Percentiles rank a stretch among this genome's conserved stretches.
phyloP scores from a whole-genome alignment of 2,888 invertebrate genomes.

The Orthosia cruda region DNA sequence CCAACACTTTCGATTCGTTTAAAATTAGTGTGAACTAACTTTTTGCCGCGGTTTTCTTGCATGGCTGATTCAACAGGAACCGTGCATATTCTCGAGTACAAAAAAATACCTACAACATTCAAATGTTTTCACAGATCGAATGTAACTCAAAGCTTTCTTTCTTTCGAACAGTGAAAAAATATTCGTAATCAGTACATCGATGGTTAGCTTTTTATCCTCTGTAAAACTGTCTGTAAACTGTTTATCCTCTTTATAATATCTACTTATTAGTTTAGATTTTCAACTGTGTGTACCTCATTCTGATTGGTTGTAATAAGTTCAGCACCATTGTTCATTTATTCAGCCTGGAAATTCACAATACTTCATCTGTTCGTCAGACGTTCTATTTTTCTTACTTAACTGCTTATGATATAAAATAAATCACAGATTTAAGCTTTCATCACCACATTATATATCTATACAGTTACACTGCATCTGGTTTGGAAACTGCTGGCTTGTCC shows the following conservation, averaged over 20 bases:
- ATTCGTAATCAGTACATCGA: too few species aligned
- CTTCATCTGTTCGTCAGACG: neutral
- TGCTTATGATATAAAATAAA: conserved; percentile 55
- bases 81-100: too few species aligned
- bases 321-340: neutral
- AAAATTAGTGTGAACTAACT: neutral
- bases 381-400: conserved; percentile 15
- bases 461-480: conserved; percentile 34
- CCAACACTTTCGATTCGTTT: neutral
- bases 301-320: neutral
- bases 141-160: too few species aligned
- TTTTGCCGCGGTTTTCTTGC: neutral
- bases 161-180: too few species aligned
- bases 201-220: too few species aligned
- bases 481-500: conserved; percentile 72
- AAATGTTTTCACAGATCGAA: too few species aligned
- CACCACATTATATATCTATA: neutral
- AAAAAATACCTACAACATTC: too few species aligned
- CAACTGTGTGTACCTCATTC: neutral
- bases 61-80: too few species aligned
- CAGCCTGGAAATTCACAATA: conserved; percentile 7
- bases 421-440: conserved; percentile 60
- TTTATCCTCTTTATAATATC: too few species aligned
- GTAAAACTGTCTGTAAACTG: too few species aligned
- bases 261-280: too few species aligned